Base-by-base conservation (phyloP, 2,797 vertebrate species). In the Megaceryle alcyon region DNA sequence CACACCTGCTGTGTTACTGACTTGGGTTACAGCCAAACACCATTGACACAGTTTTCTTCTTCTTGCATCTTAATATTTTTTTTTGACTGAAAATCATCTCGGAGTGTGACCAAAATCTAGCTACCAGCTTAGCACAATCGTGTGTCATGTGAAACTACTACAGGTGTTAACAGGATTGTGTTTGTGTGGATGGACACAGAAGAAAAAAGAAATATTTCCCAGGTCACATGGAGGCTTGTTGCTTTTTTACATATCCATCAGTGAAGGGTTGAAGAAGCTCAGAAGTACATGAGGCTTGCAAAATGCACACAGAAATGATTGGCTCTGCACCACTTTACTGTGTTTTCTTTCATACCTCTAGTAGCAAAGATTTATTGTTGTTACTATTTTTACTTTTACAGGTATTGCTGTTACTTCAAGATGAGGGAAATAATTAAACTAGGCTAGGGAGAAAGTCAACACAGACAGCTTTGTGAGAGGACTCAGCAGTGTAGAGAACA, bases 11-110 rank as follows among this genome's bases (percentile, higher is more conserved):
- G 69, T 61, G 71, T 66, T 85, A 76, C 79, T 78, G 85, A 49
- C 35, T 86, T 95, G 95, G 85, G 82, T 26, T 77, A 35, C 77
- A 92, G 96, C 94, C 95, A 96, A 73, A 59, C 86, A 59, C 66
- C 86, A 94, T 10, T 92, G 94, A 96, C 94, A 96, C 53, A 84
- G 33, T 90, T 93, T 82, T 82, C 77, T 90, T 93, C 69, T 54
- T 90, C 69, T 69, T 84, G 77, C 22, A 6, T 71, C 85, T 83
- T 81, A 43, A 81, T 26, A 1, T 12, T 23, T 33, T 61, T 41
- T 57, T 57, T 51, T 56, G 18, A 12, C 61, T 78, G 53, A 13
- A 79, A 83, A 83, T 68, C 80, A 26, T 59, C 63, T 86, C 3
- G 1, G 61, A 69, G 70, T 39, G 66, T 76, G 80, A 93, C 54